A percentile compares a stretch with the other conserved stretches of the same genome.
phyloP scores from a whole-genome alignment of 2,113 vertebrate species.

The Tympanuchus pallidicinctus region DNA sequence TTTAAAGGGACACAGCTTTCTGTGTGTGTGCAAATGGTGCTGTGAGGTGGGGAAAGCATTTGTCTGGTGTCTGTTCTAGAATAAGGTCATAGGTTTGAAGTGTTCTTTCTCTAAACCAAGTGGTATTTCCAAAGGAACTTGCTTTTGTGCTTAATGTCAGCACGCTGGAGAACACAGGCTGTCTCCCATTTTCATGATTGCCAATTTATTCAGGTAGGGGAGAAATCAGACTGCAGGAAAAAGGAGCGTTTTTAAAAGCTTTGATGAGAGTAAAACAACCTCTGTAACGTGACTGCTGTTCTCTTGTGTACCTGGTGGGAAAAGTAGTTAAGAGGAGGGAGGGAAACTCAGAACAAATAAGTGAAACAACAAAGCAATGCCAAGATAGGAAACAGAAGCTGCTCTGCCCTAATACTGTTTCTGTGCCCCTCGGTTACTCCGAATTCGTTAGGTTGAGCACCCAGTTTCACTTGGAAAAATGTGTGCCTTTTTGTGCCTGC shows the following conservation, averaged over 20 bases:
- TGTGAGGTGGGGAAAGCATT: neutral
- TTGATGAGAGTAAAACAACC: neutral
- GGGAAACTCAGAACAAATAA: neutral
- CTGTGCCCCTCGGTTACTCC: neutral
- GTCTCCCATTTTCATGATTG: neutral
- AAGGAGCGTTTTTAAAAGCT: neutral
- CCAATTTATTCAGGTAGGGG: neutral
- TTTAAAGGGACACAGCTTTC: neutral
- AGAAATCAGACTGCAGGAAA: neutral
- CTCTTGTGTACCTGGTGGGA: neutral
- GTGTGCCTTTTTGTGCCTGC: neutral
- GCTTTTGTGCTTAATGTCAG: neutral
- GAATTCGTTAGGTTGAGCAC: constrained; percentile 15
- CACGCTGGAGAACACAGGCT: neutral
- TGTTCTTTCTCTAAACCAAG: neutral
- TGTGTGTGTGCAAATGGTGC: neutral
- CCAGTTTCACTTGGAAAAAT: constrained; percentile 30
- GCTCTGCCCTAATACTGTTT: neutral
- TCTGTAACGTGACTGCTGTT: neutral
- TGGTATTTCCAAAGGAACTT: neutral
- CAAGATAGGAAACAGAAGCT: neutral
- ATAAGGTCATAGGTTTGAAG: neutral
- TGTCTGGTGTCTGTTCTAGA: neutral
- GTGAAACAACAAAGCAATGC: neutral
- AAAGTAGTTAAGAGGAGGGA: neutral